phyloP scores from a whole-genome alignment of 2,113 vertebrate genomes.

The Gopherus evgoodei region DNA sequence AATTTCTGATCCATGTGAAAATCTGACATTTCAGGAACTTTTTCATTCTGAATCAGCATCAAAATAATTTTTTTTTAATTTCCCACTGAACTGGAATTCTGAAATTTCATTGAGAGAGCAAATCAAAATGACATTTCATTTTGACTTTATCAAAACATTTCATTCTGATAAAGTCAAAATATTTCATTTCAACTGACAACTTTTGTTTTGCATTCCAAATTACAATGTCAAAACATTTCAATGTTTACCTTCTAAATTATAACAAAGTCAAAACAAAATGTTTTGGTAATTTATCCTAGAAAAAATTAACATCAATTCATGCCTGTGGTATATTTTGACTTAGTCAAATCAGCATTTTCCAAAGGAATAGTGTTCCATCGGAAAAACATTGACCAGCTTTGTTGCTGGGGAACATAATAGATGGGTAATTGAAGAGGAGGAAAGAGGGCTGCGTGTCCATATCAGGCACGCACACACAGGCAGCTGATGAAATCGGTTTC shows the following conservation, averaged over 20 bases:
- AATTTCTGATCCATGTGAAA: not conserved
- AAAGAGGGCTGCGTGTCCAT: not conserved
- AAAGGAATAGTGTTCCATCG: constrained; percentile 32
- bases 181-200: not conserved
- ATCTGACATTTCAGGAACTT: not conserved
- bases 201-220: not conserved
- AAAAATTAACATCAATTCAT: constrained; percentile 41
- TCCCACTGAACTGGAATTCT: not conserved
- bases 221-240: not conserved
- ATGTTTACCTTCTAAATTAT: not conserved
- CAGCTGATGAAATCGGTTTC: constrained; percentile 54
- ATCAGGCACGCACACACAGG: not conserved
- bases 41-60: not conserved
- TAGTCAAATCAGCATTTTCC: constrained; percentile 35
- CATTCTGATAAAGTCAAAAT: not conserved
- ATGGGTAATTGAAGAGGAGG: constrained; percentile 44
- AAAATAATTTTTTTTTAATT: not conserved
- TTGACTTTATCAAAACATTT: not conserved
- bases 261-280: not conserved
- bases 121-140: not conserved
- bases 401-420: constrained; percentile 38
- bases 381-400: constrained; percentile 49
- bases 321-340: constrained; percentile 38
- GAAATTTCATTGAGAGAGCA: not conserved
- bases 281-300: constrained; percentile 22